Evolutionary conservation across 2,888 invertebrate species (phyloP), one percentile per base, ranked within the genome.

Genomic region (Apamea crenata): DNA sequence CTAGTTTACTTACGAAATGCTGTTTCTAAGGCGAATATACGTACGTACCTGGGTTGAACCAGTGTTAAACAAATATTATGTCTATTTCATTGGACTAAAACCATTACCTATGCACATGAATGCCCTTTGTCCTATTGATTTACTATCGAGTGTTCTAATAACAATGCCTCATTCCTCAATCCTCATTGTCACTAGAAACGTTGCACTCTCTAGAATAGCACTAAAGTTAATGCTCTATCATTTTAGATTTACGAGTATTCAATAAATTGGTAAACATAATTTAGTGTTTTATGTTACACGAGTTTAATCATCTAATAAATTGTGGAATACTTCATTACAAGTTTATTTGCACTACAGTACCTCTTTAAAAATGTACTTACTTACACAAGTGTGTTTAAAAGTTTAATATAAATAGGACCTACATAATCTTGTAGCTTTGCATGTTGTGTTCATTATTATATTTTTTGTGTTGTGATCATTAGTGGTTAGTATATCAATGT

Each of bases 1-100:
- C 40, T 77, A 59, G 18, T 71, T 67, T 79, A 78, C 40, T 74
- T 74, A 77, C 77, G 76, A 78, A 81, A 79, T 75, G 86, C 77
- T 74, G 56, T 78, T 47, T n/a, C 7, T 73, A 78, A 53, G 71
- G 66, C 66, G 40, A 74, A 74, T 32, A 77, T 80, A 89, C 78
- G 88, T 88, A 89, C 77, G 88, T 88, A 86, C 70, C 73, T 53
- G 44, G 40, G 44, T 61, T 40, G 53, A 59, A 69, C 36, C 61
- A 68, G 40, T 71, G 29, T 32, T 76, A n/a, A 50, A 70, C 29
- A 73, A 71, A 53, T 67, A 40, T 59, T 63, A 61, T 36, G 18
- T 47, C 29, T 63, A 66, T 36, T 56, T 36, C 67, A 56, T 61
- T 47, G 63, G 14, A 65, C 36, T 40, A 68, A 65, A 47, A 74